These are phyloP conservation scores for Antennarius striatus DNA, from an alignment of 2,113 vertebrate species.

Conservation along the genomic window DNA sequence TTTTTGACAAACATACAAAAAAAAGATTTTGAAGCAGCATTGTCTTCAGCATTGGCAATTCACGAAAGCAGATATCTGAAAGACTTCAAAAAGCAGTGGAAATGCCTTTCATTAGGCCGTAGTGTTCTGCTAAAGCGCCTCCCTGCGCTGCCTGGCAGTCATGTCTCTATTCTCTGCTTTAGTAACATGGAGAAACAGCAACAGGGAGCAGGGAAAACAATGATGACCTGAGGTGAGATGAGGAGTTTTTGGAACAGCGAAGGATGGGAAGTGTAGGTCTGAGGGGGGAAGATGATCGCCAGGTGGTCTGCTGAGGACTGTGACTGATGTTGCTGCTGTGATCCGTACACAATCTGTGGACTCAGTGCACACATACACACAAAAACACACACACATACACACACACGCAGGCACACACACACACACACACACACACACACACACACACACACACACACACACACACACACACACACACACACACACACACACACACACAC, in stretches of 20 bases:
- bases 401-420: too few relatives aligned
- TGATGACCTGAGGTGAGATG: conserved; percentile 41
- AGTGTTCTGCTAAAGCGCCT: conserved; percentile 40
- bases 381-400: too few relatives aligned
- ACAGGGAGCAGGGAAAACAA: conserved; percentile 40
- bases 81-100: conserved; percentile 57
- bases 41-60: conserved; percentile 39
- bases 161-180: conserved; percentile 58
- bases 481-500: not conserved
- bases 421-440: not conserved
- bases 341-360: conserved; percentile 30
- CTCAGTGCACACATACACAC: not conserved
- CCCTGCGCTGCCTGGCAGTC: conserved; percentile 34
- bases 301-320: conserved; percentile 49
- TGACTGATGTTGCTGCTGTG: conserved; percentile 32
- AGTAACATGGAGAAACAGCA: conserved; percentile 61
- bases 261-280: conserved; percentile 13
- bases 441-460: not conserved
- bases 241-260: conserved; percentile 21
- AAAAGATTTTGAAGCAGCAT: conserved; percentile 51
- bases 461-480: not conserved
- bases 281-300: conserved; percentile 29
- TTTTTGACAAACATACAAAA: conserved; percentile 69
- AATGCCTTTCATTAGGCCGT: conserved; percentile 66
- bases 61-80: conserved; percentile 49